These are phyloP conservation scores for Pterostichus madidus DNA, from an alignment of 2,888 invertebrate species.

Conservation along the genomic window DNA sequence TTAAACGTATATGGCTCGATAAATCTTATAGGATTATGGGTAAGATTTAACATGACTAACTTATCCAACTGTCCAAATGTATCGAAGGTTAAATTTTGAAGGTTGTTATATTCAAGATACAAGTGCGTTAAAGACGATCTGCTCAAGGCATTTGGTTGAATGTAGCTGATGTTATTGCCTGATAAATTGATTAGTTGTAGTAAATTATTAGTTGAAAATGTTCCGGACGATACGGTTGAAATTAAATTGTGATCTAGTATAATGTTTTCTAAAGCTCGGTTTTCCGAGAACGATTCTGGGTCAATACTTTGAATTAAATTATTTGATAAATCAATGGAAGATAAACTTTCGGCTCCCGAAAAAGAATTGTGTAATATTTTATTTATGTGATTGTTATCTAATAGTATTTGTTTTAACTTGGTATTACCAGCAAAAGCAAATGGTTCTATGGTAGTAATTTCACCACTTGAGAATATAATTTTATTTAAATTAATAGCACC, in stretches of 20 bases:
- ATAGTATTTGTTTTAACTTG: slow-evolving; percentile 39
- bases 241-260: slow-evolving; percentile 53
- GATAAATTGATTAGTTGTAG: slow-evolving; percentile 58
- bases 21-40: slow-evolving; percentile 37
- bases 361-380: slow-evolving; percentile 51
- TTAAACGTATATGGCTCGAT: slow-evolving; percentile 62
- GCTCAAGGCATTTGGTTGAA: slow-evolving; percentile 25
- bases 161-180: slow-evolving; percentile 45
- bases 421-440: slow-evolving; percentile 47
- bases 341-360: slow-evolving; percentile 47
- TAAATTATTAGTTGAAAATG: slow-evolving; percentile 40
- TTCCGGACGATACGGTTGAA: slow-evolving; percentile 18
- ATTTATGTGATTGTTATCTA: slow-evolving; percentile 57
- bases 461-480: slow-evolving; percentile 54
- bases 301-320: slow-evolving; percentile 58
- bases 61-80: slow-evolving; percentile 62
- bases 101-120: slow-evolving; percentile 57
- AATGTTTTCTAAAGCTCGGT: slow-evolving; percentile 48
- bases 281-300: slow-evolving; percentile 34
- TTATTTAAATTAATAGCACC: slow-evolving; percentile 56
- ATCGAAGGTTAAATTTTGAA: slow-evolving; percentile 41
- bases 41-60: slow-evolving; percentile 47
- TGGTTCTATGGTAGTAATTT: slow-evolving; percentile 48
- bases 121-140: slow-evolving; percentile 21
- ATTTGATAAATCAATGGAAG: slow-evolving; percentile 42